Conservation (phyloP, 2,888 invertebrate species). For the Ochlodes sylvanus region DNA sequence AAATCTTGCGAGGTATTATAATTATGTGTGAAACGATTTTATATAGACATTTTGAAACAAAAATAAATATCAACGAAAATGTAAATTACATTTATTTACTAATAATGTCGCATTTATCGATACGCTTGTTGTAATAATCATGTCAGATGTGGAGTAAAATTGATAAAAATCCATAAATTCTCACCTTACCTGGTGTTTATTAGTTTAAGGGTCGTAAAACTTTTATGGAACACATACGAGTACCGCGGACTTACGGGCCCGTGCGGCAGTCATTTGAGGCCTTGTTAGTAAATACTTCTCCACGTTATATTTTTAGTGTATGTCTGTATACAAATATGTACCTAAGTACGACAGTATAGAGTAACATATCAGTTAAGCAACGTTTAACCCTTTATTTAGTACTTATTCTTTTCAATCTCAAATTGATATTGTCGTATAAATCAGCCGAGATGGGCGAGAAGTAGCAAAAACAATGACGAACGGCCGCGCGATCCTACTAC, state of each 20-base stretch:
- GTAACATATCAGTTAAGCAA: neutral
- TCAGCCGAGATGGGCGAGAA: neutral
- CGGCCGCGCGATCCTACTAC: conserved; percentile 2
- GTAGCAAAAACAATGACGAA: conserved; percentile 30
- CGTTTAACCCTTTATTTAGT: conserved; percentile 23
- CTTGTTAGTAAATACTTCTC: conserved; percentile 28
- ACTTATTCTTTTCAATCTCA: conserved; percentile 8
- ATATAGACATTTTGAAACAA: too few relatives aligned
- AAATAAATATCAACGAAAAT: neutral
- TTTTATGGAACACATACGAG: conserved; percentile 30
- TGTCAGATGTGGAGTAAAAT: conserved; percentile 14
- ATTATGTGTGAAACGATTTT: too few relatives aligned
- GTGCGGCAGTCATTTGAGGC: conserved; percentile 7
- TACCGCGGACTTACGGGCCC: conserved; percentile 25
- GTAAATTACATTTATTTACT: neutral
- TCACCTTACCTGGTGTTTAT: conserved; percentile 36
- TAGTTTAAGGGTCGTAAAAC: conserved; percentile 36
- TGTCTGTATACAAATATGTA: neutral
- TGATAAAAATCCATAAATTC: conserved; percentile 34
- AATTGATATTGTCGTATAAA: conserved; percentile 36
- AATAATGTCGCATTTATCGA: conserved; percentile 1
- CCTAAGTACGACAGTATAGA: neutral
- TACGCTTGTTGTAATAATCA: conserved; percentile 13
- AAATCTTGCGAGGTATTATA: too few relatives aligned
- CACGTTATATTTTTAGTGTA: conserved; percentile 3